Conservation (phyloP, 1,140 invertebrate genomes). For the Drosophila auraria region DNA sequence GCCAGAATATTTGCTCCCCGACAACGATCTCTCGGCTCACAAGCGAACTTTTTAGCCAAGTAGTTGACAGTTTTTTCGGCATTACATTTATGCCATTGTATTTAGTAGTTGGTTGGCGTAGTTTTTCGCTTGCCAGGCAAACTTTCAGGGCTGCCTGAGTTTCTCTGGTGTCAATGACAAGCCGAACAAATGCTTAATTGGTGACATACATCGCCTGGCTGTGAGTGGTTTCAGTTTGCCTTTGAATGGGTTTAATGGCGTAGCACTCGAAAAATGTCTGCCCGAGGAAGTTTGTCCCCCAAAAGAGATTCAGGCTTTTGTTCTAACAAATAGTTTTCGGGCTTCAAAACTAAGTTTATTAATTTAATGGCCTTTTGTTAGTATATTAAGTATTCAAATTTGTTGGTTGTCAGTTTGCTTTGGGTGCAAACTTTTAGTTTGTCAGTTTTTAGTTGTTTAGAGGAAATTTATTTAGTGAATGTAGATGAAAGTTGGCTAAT, state of each 20-base stretch:
- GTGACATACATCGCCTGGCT: slow-evolving; percentile 22
- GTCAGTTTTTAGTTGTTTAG: not conserved
- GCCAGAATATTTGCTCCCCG: slow-evolving; percentile 4
- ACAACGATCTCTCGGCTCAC: slow-evolving; percentile 8
- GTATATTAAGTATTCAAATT: slow-evolving; percentile 1
- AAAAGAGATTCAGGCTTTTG: not conserved
- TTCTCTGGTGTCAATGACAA: slow-evolving; percentile 61
- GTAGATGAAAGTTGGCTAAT: no score
- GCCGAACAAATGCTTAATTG: slow-evolving; percentile 70
- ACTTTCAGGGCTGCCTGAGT: slow-evolving; percentile 48
- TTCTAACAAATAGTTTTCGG: not conserved
- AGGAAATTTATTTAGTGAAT: not conserved
- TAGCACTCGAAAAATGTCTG: slow-evolving; percentile 2
- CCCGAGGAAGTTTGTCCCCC: not conserved
- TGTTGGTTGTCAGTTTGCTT: not conserved
- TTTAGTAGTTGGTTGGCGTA: slow-evolving; percentile 19
- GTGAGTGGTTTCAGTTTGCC: slow-evolving; percentile 13
- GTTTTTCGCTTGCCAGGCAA: slow-evolving; percentile 21
- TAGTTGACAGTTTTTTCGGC: slow-evolving; percentile 65
- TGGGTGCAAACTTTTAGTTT: not conserved
- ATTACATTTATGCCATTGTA: slow-evolving; percentile 68
- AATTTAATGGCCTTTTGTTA: not conserved
- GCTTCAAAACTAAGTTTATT: slow-evolving; percentile 12
- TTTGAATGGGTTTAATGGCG: slow-evolving; percentile 32
- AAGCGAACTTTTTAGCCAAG: slow-evolving; percentile 64